Conservation (phyloP, 2,113 vertebrate species). For the Ginglymostoma cirratum region DNA sequence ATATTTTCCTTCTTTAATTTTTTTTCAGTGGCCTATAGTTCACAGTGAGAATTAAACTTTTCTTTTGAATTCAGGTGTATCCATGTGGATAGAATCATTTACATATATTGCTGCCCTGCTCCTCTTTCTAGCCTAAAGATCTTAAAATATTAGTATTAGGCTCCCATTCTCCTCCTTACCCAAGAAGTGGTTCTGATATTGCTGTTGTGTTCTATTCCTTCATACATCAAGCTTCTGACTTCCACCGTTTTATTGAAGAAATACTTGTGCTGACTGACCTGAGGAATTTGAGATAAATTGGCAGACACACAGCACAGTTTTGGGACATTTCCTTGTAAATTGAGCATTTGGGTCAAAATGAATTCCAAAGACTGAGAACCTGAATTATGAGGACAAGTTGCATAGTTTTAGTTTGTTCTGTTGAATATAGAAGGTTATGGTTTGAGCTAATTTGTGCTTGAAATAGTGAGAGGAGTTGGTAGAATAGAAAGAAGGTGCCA, state of each 20-base stretch:
- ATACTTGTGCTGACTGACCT: not conserved
- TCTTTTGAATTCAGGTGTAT: not conserved
- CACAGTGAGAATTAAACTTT: not conserved
- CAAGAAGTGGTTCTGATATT: not conserved
- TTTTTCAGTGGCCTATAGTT: not conserved
- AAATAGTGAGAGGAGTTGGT: not conserved
- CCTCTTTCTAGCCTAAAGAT: not conserved
- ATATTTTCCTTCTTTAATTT: not conserved
- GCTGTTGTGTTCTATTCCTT: not conserved
- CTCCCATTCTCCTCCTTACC: not conserved
- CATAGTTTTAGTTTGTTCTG: not conserved
- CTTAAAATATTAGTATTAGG: not conserved
- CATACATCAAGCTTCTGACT: not conserved
- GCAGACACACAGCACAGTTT: not conserved
- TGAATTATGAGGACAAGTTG: not conserved
- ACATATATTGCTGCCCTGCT: not conserved
- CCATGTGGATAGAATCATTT: not conserved
- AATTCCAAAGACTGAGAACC: not conserved
- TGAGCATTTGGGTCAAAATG: not conserved
- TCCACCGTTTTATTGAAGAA: not conserved
- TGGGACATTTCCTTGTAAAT: not conserved
- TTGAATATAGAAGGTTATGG: not conserved
- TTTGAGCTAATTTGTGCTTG: not conserved
- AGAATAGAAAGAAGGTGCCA: not conserved
- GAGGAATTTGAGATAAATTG: not conserved